Conservation (phyloP, 1,140 invertebrate genomes). For the Idris sp. region DNA sequence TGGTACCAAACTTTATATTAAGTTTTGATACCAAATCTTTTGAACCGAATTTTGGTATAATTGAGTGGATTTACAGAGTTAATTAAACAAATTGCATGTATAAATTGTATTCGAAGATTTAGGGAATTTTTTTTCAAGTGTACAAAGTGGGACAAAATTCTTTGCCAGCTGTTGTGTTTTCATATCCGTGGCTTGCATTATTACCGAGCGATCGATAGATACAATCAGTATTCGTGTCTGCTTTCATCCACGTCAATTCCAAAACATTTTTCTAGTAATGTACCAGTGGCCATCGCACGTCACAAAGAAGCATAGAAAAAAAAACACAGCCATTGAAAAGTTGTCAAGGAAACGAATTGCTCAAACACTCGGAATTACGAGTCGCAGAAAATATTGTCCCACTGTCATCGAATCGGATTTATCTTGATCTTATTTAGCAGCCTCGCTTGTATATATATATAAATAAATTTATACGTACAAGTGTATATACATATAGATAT, state of each 20-base stretch:
- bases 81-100: no score
- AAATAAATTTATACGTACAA: no score
- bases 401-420: slow-evolving; percentile 15
- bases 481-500: no score
- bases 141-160: slow-evolving; percentile 20
- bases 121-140: no score
- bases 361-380: slow-evolving; percentile 69
- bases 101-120: no score
- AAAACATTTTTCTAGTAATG: slow-evolving; percentile 51
- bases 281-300: slow-evolving; percentile 52
- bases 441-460: neutral
- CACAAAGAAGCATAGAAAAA: slow-evolving; percentile 58
- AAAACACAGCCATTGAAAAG: slow-evolving; percentile 73
- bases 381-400: slow-evolving; percentile 10
- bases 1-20: no score
- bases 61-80: no score
- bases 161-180: slow-evolving; percentile 22
- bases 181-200: slow-evolving; percentile 35
- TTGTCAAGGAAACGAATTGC: slow-evolving; percentile 70
- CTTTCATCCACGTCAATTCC: slow-evolving; percentile 52
- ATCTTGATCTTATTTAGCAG: slow-evolving; percentile 50
- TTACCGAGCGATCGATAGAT: slow-evolving; percentile 56
- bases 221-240: slow-evolving; percentile 58
- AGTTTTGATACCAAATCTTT: no score
- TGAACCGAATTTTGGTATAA: no score